Evolutionary conservation across 1,140 invertebrate genomes (phyloP).

Genomic region (Pristionchus pacificus): DNA sequence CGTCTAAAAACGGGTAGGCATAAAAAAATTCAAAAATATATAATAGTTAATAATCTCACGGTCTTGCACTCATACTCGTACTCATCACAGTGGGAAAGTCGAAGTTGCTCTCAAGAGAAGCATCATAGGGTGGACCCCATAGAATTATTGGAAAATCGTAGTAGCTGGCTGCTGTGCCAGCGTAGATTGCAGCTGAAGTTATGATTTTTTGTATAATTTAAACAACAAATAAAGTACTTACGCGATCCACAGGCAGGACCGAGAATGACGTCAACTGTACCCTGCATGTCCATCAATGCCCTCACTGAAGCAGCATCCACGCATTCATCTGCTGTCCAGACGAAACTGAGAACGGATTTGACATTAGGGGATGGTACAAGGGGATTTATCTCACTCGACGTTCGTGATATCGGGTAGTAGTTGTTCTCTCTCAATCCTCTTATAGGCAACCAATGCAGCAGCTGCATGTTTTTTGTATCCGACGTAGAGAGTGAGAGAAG

Average conservation of each 20-base stretch:
- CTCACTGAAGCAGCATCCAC: slow-evolving; percentile 11
- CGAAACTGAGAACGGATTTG: slow-evolving; percentile 5
- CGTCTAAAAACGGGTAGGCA: slow-evolving; percentile 14
- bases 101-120: slow-evolving; percentile 19
- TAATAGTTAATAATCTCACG: slow-evolving; percentile 13
- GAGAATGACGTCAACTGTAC: slow-evolving; percentile 13
- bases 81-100: slow-evolving; percentile 34
- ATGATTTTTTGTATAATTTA: not conserved
- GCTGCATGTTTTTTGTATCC: not conserved
- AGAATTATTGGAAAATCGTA: slow-evolving; percentile 40
- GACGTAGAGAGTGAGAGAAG: not conserved
- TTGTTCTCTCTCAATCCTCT: not conserved
- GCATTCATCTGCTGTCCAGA: slow-evolving; percentile 14
- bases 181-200: slow-evolving; percentile 24
- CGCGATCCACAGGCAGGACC: slow-evolving; percentile 18
- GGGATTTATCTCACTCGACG: not conserved
- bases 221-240: not conserved
- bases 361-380: not conserved
- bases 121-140: slow-evolving; percentile 37
- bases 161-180: slow-evolving; percentile 28
- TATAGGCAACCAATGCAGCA: not conserved
- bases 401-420: not conserved
- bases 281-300: slow-evolving; percentile 11
- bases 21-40: not conserved
- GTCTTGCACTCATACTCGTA: slow-evolving; percentile 19